Base-by-base conservation (phyloP, 2,113 vertebrate genomes). In the Hyperoodon ampullatus region DNA sequence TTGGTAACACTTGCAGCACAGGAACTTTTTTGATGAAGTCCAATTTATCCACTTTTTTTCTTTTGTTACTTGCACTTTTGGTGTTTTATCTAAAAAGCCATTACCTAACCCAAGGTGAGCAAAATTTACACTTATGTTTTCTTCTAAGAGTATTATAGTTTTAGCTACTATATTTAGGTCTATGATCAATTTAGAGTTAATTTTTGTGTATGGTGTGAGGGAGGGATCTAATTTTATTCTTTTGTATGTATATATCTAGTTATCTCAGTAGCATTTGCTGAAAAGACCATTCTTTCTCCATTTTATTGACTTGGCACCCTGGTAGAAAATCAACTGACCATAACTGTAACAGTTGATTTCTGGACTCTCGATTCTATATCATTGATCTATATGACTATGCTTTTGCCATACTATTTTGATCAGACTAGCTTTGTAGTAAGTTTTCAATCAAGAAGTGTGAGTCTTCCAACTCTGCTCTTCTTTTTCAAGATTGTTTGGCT, bases 181-280 rank as follows among this genome's bases (percentile, higher is more conserved):
- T 77, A 11, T 33, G 18, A 58, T 33, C 35, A 42, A 42, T 26
- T 55, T 55, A 83, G 26, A 83, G 50, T 92, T 80, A 89, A 84
- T 58, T 72, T 84, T 47, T 93, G 39, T 93, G 28, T 66, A 74
- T 14, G 10, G 15, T 47, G n/a, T 90, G 39, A 95, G 30, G 23
- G 89, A 95, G 44, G 26, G 19, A 13, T 87, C 66, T 71, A 93
- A 44, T 47, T 90, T 90, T 78, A 84, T 68, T 88, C 19, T 68
- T 88, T 53, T 78, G 12, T 77, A 42, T 77, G 26, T 35, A 72
- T 47, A 90, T 65, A 72, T 47, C 21, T 26, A 89, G 30, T 77
- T 71, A 86, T 30, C 7, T 85, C 35, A 63, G 35, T 58, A 81
- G 26, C 23, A 82, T 63, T 74, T 93, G 50, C 35, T 82, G 60